Evolutionary conservation across 2,113 vertebrate genomes (phyloP), one percentile per base, ranked within the genome.

Genomic region (Bubo bubo): DNA sequence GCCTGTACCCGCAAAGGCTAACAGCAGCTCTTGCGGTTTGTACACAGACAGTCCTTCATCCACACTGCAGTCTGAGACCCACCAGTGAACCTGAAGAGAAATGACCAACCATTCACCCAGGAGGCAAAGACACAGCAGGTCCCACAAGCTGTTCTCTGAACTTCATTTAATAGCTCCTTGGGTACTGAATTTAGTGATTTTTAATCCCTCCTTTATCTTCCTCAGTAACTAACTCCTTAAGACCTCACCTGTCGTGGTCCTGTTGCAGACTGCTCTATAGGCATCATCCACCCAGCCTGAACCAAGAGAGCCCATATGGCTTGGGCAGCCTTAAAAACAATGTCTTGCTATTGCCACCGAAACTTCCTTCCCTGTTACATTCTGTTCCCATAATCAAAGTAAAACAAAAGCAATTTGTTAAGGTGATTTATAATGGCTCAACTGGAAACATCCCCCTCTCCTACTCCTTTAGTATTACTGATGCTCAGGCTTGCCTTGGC

Each of bases 1-100:
- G 12, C 7, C 3, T 49, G 8, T 81, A 12, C 4, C 14, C 2
- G 1, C 3, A 2, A 68, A 83, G 10, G 5, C 5, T 70, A 45
- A 73, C 2, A 3, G 10, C 8, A 56, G 12, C 3, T 49, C 20
- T 66, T 4, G 1, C 35, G 6, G 7, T 73, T 60, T 77, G 11
- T 34, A 41, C 3, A 1, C 35, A 75, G 26, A 18, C 17, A 86
- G 50, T 8, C 39, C 14, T 66, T 47, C 34, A 8, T 26, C 30
- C 41, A 58, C 27, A 47, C 6, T 9, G 7, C 19, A 26, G 20
- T 16, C 34, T 83, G 45, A 90, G 35, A 55, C 4, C 3, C 9
- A 22, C 4, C 10, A n/a, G 17, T 58, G 35, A 79, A 71, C 32
- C 14, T 73, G 43, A 32, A 70, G n/a, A 68, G n/a, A 50, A 80